Evolutionary conservation across 2,888 invertebrate genomes (phyloP).

Genomic region (Kuschelorhynchus macadamiae): DNA sequence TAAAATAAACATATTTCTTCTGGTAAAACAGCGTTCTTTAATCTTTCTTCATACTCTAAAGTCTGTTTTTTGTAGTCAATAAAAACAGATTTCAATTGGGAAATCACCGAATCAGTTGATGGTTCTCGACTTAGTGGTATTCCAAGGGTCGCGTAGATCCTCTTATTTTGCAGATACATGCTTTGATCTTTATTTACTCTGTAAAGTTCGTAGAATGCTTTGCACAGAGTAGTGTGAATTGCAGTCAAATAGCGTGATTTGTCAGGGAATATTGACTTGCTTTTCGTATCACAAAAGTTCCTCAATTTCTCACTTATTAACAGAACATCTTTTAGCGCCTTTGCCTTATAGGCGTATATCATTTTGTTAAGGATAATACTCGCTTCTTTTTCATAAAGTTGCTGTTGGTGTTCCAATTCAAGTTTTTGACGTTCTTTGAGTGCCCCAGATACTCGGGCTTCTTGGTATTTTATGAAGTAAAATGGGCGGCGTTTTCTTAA

Average conservation of each 20-base stretch:
- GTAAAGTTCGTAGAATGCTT: constrained; percentile 67
- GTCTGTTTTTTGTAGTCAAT: constrained; percentile 62
- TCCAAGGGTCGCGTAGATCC: constrained; percentile 63
- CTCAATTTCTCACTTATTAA: constrained; percentile 61
- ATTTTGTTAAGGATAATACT: constrained; percentile 64
- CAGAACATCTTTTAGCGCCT: constrained; percentile 64
- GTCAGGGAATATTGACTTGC: constrained; percentile 65
- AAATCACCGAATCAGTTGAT: constrained; percentile 65
- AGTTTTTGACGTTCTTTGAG: constrained; percentile 60
- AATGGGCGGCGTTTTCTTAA: constrained; percentile 68
- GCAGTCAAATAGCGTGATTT: constrained; percentile 64
- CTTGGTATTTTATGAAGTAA: constrained; percentile 67
- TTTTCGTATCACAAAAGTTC: constrained; percentile 66
- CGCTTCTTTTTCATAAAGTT: constrained; percentile 65
- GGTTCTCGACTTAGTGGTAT: constrained; percentile 60
- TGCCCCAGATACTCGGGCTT: constrained; percentile 61
- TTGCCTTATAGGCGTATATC: constrained; percentile 60
- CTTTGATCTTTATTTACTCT: constrained; percentile 62
- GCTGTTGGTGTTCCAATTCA: constrained; percentile 61
- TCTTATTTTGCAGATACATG: constrained; percentile 58
- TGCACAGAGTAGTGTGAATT: constrained; percentile 67
- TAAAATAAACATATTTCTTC: constrained; percentile 69
- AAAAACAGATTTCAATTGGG: constrained; percentile 61
- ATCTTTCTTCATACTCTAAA: constrained; percentile 58
- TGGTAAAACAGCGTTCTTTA: constrained; percentile 59